Conservation (phyloP, 2,888 invertebrate species). For the Rhingia campestris region DNA sequence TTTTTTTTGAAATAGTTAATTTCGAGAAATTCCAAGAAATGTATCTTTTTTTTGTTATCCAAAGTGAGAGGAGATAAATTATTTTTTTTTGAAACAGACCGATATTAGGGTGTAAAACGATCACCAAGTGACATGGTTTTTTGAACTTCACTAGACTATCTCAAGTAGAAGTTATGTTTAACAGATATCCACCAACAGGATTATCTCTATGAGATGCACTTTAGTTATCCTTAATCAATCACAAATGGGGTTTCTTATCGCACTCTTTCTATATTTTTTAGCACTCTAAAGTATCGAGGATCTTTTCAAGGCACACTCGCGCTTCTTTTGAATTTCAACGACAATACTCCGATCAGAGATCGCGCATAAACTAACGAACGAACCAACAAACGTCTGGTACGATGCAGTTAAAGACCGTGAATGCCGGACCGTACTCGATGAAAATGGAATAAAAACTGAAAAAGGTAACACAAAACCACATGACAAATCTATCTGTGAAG, state of each 20-base stretch:
- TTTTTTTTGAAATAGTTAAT: slow-evolving; percentile 24
- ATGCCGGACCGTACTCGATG: slow-evolving; percentile 61
- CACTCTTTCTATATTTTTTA: neutral
- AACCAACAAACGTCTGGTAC: slow-evolving; percentile 58
- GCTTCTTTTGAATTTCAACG: slow-evolving; percentile 4
- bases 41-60: slow-evolving; percentile 29
- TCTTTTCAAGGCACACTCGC: slow-evolving; percentile 8
- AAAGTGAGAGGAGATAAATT: slow-evolving; percentile 4
- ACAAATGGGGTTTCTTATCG: neutral
- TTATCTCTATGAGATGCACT: neutral
- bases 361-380: slow-evolving; percentile 6
- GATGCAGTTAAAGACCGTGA: slow-evolving; percentile 59
- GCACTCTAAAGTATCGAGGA: slow-evolving; percentile 12
- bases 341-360: neutral
- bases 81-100: slow-evolving; percentile 13
- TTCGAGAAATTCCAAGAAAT: slow-evolving; percentile 52
- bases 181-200: neutral
- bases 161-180: neutral
- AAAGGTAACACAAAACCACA: slow-evolving; percentile 61
- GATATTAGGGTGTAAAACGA: slow-evolving; percentile 41
- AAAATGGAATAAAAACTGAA: slow-evolving; percentile 71
- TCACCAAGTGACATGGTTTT: slow-evolving; percentile 52
- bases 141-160: slow-evolving; percentile 2
- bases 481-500: slow-evolving; percentile 25
- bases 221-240: slow-evolving; percentile 12